Conservation (phyloP, 2,888 invertebrate genomes). For the Elmis aenea region DNA sequence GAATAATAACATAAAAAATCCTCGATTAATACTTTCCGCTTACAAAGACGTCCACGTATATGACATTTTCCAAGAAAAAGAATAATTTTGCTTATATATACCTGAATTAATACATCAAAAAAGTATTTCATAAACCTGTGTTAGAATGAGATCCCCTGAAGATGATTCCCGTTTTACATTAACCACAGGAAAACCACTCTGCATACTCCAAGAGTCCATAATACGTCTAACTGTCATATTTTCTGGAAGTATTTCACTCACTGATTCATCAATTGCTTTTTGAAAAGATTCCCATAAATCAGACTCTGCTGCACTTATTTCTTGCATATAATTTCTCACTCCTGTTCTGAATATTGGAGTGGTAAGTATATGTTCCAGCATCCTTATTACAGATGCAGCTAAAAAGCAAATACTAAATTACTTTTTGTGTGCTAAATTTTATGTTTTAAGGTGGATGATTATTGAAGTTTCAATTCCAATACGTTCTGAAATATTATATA, state of each 20-base stretch:
- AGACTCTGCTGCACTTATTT: too few relatives aligned
- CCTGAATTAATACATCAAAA: slow-evolving; percentile 3
- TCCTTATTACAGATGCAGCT: slow-evolving; percentile 56
- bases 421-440: too few relatives aligned
- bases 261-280: slow-evolving; percentile 6
- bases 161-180: slow-evolving; percentile 11
- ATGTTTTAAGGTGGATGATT: too few relatives aligned
- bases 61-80: too few relatives aligned
- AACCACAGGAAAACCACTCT: slow-evolving; percentile 12
- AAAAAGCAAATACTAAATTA: slow-evolving; percentile 28
- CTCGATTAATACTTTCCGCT: too few relatives aligned
- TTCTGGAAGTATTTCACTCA: slow-evolving; percentile 2
- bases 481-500: too few relatives aligned
- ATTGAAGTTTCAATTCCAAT: too few relatives aligned
- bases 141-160: slow-evolving; percentile 6
- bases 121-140: slow-evolving; percentile 7
- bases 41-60: too few relatives aligned
- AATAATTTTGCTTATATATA: too few relatives aligned
- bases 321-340: slow-evolving; percentile 6
- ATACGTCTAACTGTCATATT: slow-evolving; percentile 6
- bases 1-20: too few relatives aligned
- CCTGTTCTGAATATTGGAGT: slow-evolving; percentile 9
- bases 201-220: slow-evolving; percentile 13
- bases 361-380: slow-evolving; percentile 13
- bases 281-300: slow-evolving; percentile 12